phyloP scores from a whole-genome alignment of 23 tunicate genomes.

The Ascidia mentula region DNA sequence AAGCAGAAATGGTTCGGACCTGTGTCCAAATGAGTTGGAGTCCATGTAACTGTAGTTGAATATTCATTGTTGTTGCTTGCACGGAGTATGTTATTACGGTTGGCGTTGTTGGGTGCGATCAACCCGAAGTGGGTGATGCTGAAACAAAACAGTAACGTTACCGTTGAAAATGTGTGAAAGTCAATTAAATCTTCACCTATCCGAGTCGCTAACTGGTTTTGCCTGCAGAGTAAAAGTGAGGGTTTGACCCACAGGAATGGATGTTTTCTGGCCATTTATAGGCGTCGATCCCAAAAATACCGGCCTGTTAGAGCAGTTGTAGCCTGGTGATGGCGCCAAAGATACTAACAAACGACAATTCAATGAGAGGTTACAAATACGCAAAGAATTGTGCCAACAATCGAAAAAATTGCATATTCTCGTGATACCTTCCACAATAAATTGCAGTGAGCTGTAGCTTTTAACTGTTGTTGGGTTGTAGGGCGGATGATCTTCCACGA shows the following conservation, averaged over 20 bases:
- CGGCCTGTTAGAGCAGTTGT: neutral
- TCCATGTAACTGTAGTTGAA: neutral
- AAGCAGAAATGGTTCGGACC: neutral
- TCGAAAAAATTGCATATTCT: too few relatives aligned
- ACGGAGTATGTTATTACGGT: too few relatives aligned
- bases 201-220: neutral
- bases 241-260: neutral
- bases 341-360: neutral
- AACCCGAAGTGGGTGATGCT: neutral
- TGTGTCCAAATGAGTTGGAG: neutral
- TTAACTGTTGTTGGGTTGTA: neutral
- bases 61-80: too few relatives aligned
- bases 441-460: neutral
- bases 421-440: neutral
- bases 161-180: too few relatives aligned
- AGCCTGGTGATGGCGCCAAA: too few relatives aligned
- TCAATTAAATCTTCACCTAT: neutral
- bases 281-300: neutral
- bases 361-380: too few relatives aligned
- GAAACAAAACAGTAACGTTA: neutral
- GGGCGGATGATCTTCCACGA: neutral
- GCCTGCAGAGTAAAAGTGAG: neutral
- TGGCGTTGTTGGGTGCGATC: neutral
- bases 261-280: neutral
- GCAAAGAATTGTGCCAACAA: too few relatives aligned